Evolutionary conservation across 2,797 vertebrate species (phyloP).

Genomic region (Molossus alvarezi): DNA sequence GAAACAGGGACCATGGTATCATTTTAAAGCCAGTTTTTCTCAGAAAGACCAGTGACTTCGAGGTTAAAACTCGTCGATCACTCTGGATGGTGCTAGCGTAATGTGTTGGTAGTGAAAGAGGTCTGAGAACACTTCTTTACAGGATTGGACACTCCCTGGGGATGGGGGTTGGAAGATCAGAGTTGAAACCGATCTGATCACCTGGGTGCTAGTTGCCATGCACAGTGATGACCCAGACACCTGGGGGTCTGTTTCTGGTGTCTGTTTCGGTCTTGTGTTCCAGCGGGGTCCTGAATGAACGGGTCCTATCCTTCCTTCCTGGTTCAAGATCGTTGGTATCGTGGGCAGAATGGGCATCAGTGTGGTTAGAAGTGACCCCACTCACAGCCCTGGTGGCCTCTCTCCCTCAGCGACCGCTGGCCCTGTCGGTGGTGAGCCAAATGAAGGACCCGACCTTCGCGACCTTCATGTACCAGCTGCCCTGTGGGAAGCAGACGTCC

Average conservation of each 20-base stretch:
- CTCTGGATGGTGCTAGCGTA: neutral
- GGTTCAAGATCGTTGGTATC: neutral
- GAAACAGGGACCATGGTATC: neutral
- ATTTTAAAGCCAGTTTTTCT: neutral
- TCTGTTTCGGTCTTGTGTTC: neutral
- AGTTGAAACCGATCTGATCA: neutral
- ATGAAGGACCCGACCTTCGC: conserved; percentile 98
- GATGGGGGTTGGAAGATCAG: neutral
- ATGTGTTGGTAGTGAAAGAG: neutral
- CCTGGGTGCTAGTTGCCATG: neutral
- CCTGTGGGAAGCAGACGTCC: conserved; percentile 93
- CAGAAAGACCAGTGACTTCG: neutral
- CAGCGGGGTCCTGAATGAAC: neutral
- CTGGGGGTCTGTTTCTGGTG: neutral
- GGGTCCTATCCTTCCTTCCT: neutral
- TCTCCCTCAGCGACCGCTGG: conserved; percentile 93
- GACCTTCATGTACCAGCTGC: conserved; percentile 94
- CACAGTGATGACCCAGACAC: accelerated
- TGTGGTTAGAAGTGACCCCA: neutral
- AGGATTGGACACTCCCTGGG: neutral
- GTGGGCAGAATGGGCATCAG: accelerated
- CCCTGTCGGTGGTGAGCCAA: conserved; percentile 93
- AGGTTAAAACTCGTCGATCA: neutral
- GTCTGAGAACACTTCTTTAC: neutral
- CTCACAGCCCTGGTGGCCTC: neutral